Evolutionary conservation across 2,113 vertebrate species (phyloP), one percentile per base, ranked within the genome.

Genomic region (Archocentrus centrarchus): DNA sequence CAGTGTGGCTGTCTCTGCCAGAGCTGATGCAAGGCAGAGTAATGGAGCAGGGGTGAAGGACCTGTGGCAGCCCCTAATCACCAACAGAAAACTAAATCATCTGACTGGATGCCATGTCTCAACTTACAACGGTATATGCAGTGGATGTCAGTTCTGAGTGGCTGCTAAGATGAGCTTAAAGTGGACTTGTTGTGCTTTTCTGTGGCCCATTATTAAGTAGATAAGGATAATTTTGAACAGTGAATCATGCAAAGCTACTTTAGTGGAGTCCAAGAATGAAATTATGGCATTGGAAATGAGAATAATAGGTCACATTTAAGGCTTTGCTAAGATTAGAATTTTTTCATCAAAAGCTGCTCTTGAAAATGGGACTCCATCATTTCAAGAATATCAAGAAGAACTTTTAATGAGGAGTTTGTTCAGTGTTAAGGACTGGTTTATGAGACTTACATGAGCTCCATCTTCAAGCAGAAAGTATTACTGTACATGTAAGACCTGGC

Each of bases 11-110:
- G 79, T 83, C 85, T 81, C 76, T 77, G 62, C 57, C 6, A 1
- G 60, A 47, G 32, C 73, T 88, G 88, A 92, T 85, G 87, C 58
- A 86, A 81, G 86, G 83, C 77, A 85, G 82, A 92, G 75, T 86
- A 92, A 93, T 87, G 85, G 84, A 55, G 32, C 77, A 47, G 44
- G 60, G 80, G 85, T 75, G 24, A 62, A 68, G 47, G 83, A 88
- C 85, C 84, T 55, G 75, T 63, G 79, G 87, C 82, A 62, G 83
- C 50, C 83, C 79, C 81, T 89, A 84, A 92, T 91, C 78, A 85
- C 47, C 10, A 13, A 68, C 82, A 83, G 82, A 81, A 87, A 86
- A 70, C 76, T 59, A 79, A 37, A 83, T 85, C 76, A 81, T 87
- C 50, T 63, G 75, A 75, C 44, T 80, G 64, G 32, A 73, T 85